Base-by-base conservation (phyloP, 2,797 vertebrate species). In the Cirrhinus molitorella region DNA sequence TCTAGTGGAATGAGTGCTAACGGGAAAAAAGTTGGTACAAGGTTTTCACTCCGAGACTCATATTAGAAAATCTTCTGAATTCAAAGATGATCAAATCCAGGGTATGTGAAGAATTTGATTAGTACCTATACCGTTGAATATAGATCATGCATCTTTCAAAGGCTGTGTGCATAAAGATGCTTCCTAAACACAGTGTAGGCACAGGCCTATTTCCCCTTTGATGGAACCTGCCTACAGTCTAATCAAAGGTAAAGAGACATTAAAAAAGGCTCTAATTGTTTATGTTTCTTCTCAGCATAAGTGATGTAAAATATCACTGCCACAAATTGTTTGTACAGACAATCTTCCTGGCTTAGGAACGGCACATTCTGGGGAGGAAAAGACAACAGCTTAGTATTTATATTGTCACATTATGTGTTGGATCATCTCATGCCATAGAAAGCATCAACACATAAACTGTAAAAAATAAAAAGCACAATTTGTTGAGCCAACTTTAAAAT, bases 161-260 rank as follows among this genome's bases (percentile, higher is more conserved):
- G 5, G 34, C 74, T 85, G 47, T 31, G 19, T 67, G 47, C 65
- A 71, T 61, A 78, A 74, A 43, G 37, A n/a, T 34, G 55, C 43
- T 81, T 79, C 68, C 61, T 79, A 68, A 83, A 85, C 77, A 81
- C 28, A 67, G 23, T 45, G 57, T 66, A n/a, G 71, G 79, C 59
- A 43, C n/a, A 76, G 34, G 14, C 43, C 19, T 43, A 16, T 78
- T 61, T 77, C n/a, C 66, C 34, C 40, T 83, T 74, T 73, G 55
- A 78, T 51, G 37, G 57, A 67, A 71, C 63, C 74, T 57, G 73
- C 73, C 59, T 81, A 34, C 34, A 49, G 37, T 57, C 10, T 67
- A 37, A 78, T 19, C 63, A 43, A 83, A 80, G 66, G 77, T 73
- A 77, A 80, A 77, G 25, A 85, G 71, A 85, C 45, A 80, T 83